Base-by-base conservation (phyloP, 2,888 invertebrate species). In the Opisthograptis luteolata region DNA sequence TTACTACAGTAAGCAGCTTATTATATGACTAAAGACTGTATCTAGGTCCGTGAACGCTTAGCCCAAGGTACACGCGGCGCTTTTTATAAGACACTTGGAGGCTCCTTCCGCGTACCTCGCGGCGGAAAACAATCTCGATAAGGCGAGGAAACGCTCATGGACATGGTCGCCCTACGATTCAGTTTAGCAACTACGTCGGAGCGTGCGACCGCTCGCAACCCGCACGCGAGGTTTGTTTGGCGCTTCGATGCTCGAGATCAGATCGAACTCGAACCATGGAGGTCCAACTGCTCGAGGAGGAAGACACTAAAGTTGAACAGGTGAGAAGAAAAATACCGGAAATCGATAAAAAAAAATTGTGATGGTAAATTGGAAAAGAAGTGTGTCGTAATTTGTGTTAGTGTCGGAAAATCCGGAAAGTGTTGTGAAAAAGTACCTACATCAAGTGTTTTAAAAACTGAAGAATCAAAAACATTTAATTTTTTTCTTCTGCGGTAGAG, bases 261-360 rank as follows among this genome's bases (percentile, higher is more conserved):
- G 37, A 25, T 37, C 30, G 36, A 42, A 48, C 40, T 37, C 30
- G 36, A 42, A 48, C 40, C 19, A 81, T 94, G 47, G 94, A 94
- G 75, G 94, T 94, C 78, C 86, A 94, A 39, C 90, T 94, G 53
- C 81, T 94, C 50, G 94, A 94, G 74, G 77, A 94, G 64, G 93
- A 94, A 72, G 93, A 92, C 58, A 75, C 69, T 48, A 72, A 72
- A 57, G 81, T 85, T 10, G 46, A 48, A 20, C 46, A 58, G 54
- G 54, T 58, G 43, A 43, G 45, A 14, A 4, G 15, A 10, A 8
- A 3, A 2, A 28, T 13, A 24, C 2, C n/a, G 2, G 24, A 7
- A 6, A 3, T 9, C n/a, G n/a, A n/a, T 10, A n/a, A 9, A 6
- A 27, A 10, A 27, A 27, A n/a, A 4, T 9, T 27, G 8, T 2